A percentile compares a stretch with the other conserved stretches of the same genome.
phyloP scores from a whole-genome alignment of 2,888 invertebrate species.

The Osmoderma eremita region DNA sequence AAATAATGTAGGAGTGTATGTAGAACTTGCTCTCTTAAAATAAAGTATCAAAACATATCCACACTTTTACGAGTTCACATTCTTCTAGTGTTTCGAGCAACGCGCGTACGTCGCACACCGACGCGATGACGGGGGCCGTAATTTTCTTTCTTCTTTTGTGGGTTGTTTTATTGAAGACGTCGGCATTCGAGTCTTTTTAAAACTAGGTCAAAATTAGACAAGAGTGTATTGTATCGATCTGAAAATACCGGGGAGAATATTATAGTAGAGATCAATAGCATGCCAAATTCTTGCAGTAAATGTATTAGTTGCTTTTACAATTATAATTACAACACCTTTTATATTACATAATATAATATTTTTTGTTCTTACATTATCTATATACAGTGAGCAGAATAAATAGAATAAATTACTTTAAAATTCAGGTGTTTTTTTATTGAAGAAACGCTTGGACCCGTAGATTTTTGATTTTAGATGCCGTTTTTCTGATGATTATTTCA shows the following conservation, averaged over 20 bases:
- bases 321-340: too few relatives aligned
- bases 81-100: conserved; percentile 22
- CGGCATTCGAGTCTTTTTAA: conserved; percentile 26
- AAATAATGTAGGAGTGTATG: conserved; percentile 38
- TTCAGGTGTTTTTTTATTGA: too few relatives aligned
- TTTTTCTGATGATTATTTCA: too few relatives aligned
- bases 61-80: conserved; percentile 38
- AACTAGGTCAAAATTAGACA: conserved; percentile 35
- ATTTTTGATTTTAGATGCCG: too few relatives aligned
- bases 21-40: conserved; percentile 38
- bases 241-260: conserved; percentile 6
- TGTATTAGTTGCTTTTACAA: too few relatives aligned
- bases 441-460: too few relatives aligned
- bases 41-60: conserved; percentile 41
- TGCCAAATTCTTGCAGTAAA: too few relatives aligned
- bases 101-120: conserved; percentile 4
- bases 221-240: conserved; percentile 27
- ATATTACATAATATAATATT: too few relatives aligned
- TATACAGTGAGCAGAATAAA: too few relatives aligned
- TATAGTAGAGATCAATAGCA: too few relatives aligned
- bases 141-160: conserved; percentile 37
- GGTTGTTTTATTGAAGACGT: conserved; percentile 22
- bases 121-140: conserved; percentile 7
- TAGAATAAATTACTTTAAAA: too few relatives aligned
- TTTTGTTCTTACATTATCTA: too few relatives aligned